These are phyloP conservation scores for Huso huso DNA, from an alignment of 2,797 vertebrate species.

Conservation along the genomic window DNA sequence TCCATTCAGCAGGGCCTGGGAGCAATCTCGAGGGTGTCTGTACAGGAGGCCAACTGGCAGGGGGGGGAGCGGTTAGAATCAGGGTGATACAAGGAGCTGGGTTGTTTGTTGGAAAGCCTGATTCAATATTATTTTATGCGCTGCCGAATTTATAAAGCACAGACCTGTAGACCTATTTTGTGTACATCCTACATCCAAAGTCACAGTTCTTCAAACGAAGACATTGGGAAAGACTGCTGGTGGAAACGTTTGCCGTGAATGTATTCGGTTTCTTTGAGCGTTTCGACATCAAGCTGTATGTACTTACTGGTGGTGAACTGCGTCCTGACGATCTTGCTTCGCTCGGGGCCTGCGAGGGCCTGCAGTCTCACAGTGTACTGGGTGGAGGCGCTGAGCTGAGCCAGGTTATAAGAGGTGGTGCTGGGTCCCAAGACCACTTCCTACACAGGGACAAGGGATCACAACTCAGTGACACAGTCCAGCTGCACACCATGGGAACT, in stretches of 20 bases:
- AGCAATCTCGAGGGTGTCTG: slow-evolving; percentile 83
- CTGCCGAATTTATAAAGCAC: too few relatives aligned
- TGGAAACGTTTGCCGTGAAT: too few relatives aligned
- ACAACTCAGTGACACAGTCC: not conserved
- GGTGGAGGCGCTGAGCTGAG: slow-evolving; percentile 74
- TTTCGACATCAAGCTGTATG: not conserved
- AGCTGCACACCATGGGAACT: not conserved
- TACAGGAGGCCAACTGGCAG: slow-evolving; percentile 77
- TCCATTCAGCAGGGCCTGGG: slow-evolving; percentile 85
- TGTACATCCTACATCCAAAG: too few relatives aligned
- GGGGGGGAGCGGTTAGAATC: too few relatives aligned
- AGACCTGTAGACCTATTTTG: too few relatives aligned
- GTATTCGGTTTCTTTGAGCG: not conserved
- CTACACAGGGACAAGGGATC: slow-evolving; percentile 43
- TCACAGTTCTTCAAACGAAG: too few relatives aligned
- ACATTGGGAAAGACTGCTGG: too few relatives aligned
- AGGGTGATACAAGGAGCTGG: too few relatives aligned
- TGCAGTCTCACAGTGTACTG: slow-evolving; percentile 78
- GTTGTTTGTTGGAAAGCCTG: too few relatives aligned
- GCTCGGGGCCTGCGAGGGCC: slow-evolving; percentile 71
- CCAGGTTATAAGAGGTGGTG: slow-evolving; percentile 77
- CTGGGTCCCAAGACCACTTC: slow-evolving; percentile 78
- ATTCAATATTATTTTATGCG: too few relatives aligned
- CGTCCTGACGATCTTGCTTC: slow-evolving; percentile 69
- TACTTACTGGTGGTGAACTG: slow-evolving; percentile 83